Conservation (phyloP, 2,888 invertebrate genomes). For the Malthinus seriepunctatus region DNA sequence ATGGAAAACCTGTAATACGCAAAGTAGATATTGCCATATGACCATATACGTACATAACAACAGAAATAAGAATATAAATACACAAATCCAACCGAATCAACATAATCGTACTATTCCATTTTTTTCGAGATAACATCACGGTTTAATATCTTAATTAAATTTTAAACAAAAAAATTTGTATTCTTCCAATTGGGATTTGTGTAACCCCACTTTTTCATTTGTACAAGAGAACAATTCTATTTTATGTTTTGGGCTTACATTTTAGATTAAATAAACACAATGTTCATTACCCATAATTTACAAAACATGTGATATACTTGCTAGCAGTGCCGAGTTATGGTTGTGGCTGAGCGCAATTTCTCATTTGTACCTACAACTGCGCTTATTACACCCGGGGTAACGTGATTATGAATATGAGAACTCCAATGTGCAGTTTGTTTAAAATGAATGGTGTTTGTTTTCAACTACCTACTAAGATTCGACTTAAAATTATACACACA, state of each 20-base stretch:
- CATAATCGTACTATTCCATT: no score
- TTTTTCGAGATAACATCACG: background rate
- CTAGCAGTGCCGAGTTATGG: slow-evolving; percentile 50
- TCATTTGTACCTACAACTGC: slow-evolving; percentile 54
- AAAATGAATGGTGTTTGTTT: slow-evolving; percentile 35
- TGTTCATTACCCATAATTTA: slow-evolving; percentile 54
- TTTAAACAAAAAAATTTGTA: background rate
- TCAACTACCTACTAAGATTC: slow-evolving; percentile 17
- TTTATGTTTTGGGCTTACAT: slow-evolving; percentile 46
- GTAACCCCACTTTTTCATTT: background rate
- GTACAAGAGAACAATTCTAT: slow-evolving; percentile 22
- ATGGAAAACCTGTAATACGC: slow-evolving; percentile 50
- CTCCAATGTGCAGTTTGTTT: slow-evolving; percentile 38
- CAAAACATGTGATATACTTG: slow-evolving; percentile 50
- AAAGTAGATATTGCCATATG: slow-evolving; percentile 32
- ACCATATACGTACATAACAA: slow-evolving; percentile 20
- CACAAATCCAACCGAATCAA: no score
- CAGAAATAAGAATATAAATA: slow-evolving; percentile 1
- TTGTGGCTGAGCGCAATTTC: slow-evolving; percentile 51
- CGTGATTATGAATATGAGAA: slow-evolving; percentile 54
- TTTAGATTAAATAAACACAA: slow-evolving; percentile 54
- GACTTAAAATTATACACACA: background rate
- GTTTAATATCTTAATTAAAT: background rate
- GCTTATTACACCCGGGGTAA: slow-evolving; percentile 52
- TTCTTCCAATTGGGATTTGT: background rate